These are phyloP conservation scores for Halichoerus grypus DNA, from an alignment of 2,113 vertebrate species.

Conservation along the genomic window DNA sequence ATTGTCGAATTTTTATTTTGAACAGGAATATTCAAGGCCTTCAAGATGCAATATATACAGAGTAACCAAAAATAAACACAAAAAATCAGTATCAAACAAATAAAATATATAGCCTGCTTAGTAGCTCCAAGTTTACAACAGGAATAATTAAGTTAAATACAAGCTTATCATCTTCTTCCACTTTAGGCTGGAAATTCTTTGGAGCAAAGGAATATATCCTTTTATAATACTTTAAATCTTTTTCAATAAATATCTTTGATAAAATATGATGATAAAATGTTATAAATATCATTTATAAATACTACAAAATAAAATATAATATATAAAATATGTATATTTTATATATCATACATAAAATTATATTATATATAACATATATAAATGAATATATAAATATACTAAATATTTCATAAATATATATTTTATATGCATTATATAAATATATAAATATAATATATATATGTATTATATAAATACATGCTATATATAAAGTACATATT, in stretches of 20 bases:
- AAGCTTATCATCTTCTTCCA: not conserved
- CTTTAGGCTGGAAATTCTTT: not conserved
- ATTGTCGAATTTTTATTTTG: not conserved
- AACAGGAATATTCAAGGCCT: not conserved
- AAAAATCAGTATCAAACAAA: not conserved
- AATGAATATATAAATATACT: too few relatives aligned
- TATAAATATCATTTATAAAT: too few relatives aligned
- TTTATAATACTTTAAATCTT: not conserved
- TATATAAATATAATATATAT: too few relatives aligned
- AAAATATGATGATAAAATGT: too few relatives aligned
- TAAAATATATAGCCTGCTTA: not conserved
- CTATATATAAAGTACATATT: too few relatives aligned
- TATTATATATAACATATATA: too few relatives aligned
- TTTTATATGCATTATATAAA: too few relatives aligned
- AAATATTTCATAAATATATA: too few relatives aligned
- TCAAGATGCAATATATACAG: not conserved
- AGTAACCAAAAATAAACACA: not conserved
- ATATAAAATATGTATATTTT: too few relatives aligned
- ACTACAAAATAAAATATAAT: too few relatives aligned
- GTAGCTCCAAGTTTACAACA: not conserved
- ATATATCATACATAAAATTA: too few relatives aligned
- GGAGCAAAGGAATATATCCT: not conserved
- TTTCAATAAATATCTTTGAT: slow-evolving; percentile 18
- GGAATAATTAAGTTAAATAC: not conserved
- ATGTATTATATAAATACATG: too few relatives aligned